Evolutionary conservation across 2,113 vertebrate species (phyloP).

Genomic region (Albula glossodonta): DNA sequence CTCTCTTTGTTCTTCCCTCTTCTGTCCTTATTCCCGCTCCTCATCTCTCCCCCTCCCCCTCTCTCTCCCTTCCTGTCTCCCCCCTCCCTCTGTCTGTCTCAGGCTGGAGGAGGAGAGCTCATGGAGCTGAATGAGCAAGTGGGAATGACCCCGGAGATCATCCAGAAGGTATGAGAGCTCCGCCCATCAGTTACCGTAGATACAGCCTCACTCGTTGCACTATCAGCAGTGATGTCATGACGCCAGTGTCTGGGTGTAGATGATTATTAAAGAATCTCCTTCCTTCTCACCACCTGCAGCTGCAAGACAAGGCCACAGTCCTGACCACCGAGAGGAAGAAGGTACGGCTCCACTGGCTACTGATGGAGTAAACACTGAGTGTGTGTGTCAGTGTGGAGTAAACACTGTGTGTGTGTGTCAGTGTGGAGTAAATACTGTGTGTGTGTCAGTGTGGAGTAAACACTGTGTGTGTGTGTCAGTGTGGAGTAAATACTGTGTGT

Average conservation of each 20-base stretch:
- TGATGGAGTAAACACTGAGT: slow-evolving; percentile 81
- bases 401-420: neutral
- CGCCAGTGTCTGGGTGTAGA: too few relatives aligned
- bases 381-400: neutral
- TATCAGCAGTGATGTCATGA: too few relatives aligned
- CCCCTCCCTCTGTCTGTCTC: neutral
- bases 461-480: too few relatives aligned
- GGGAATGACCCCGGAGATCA: slow-evolving; percentile 96
- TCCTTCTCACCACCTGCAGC: slow-evolving; percentile 61
- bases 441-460: neutral
- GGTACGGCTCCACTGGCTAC: slow-evolving; percentile 59
- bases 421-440: too few relatives aligned
- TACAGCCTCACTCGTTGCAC: neutral
- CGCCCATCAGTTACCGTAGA: neutral
- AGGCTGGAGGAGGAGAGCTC: slow-evolving; percentile 83
- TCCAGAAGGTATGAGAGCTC: slow-evolving; percentile 86
- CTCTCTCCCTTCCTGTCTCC: neutral
- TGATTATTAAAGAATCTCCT: neutral
- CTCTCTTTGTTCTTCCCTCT: neutral
- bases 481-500: too few relatives aligned
- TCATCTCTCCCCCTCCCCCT: neutral
- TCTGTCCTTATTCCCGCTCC: neutral
- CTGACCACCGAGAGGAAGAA: slow-evolving; percentile 98
- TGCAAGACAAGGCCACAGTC: slow-evolving; percentile 98
- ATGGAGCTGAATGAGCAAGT: slow-evolving; percentile 96